These are phyloP conservation scores for Mustela lutreola DNA, from an alignment of 2,113 vertebrate species.

Conservation along the genomic window DNA sequence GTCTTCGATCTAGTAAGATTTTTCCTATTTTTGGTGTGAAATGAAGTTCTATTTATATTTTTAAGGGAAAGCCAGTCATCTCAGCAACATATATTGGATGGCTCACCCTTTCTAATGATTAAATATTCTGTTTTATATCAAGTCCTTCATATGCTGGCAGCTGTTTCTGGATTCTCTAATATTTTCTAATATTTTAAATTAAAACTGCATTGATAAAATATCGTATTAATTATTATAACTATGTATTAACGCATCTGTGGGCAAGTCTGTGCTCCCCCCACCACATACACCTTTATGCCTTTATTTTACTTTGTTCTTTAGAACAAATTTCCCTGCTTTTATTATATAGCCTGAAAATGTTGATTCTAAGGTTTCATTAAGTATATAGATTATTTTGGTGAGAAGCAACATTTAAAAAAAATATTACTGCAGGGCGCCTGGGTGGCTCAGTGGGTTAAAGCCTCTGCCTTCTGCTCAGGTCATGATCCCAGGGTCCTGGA, in stretches of 20 bases:
- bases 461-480: too few relatives aligned
- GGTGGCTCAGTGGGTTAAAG: too few relatives aligned
- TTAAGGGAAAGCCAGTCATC: background rate
- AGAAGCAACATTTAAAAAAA: background rate
- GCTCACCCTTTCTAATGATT: background rate
- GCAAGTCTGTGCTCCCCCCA: background rate
- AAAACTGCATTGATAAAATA: background rate
- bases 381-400: background rate
- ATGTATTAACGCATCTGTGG: background rate
- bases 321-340: background rate
- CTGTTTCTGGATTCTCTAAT: background rate
- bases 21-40: background rate
- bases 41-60: background rate
- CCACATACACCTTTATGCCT: background rate
- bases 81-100: background rate
- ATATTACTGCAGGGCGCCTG: too few relatives aligned
- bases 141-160: background rate
- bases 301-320: background rate
- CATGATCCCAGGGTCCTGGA: too few relatives aligned
- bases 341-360: background rate
- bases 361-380: background rate
- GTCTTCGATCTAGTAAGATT: background rate
- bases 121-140: background rate
- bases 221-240: background rate
- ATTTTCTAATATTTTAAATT: background rate